A percentile compares a stretch with the other conserved stretches of the same genome.
Conservation (phyloP, 2,888 invertebrate species). For the Agonopterix heracliana region DNA sequence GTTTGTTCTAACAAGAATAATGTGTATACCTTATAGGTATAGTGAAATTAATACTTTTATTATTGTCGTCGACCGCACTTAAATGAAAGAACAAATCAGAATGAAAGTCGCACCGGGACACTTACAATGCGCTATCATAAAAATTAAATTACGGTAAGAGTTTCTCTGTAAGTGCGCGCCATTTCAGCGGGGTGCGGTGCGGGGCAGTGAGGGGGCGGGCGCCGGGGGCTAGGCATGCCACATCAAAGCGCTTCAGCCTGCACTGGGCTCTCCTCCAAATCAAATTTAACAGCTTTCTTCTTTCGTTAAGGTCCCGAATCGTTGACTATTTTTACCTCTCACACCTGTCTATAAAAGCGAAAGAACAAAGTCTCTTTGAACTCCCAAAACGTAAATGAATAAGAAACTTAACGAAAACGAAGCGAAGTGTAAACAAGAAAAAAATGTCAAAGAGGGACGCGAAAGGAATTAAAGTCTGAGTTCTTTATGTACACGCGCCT, state of each 20-base stretch:
- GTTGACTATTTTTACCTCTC: slow-evolving; percentile 4
- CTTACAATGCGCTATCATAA: slow-evolving; percentile 73
- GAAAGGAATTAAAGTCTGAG: slow-evolving; percentile 45
- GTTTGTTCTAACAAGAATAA: too few relatives aligned
- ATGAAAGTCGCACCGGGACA: slow-evolving; percentile 56
- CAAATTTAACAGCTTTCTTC: slow-evolving; percentile 70
- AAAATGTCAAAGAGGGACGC: slow-evolving; percentile 31
- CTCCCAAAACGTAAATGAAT: slow-evolving; percentile 19
- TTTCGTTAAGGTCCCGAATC: slow-evolving; percentile 48
- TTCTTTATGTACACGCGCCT: slow-evolving; percentile 48
- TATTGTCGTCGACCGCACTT: slow-evolving; percentile 26
- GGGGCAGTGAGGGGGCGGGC: slow-evolving; percentile 33
- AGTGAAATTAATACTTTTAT: slow-evolving; percentile 7
- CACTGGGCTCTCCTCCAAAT: slow-evolving; percentile 53
- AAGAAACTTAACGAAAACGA: slow-evolving; percentile 29
- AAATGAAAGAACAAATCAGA: slow-evolving; percentile 44
- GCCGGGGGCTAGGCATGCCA: slow-evolving; percentile 44
- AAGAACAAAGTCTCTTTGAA: slow-evolving; percentile 12
- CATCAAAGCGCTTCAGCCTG: slow-evolving; percentile 65
- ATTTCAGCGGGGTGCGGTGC: slow-evolving; percentile 46
- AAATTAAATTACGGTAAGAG: slow-evolving; percentile 73
- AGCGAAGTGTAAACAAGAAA: slow-evolving; percentile 38
- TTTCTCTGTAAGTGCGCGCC: slow-evolving; percentile 68
- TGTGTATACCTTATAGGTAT: too few relatives aligned
- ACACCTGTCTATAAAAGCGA: slow-evolving; percentile 22